Evolutionary conservation across 1,140 invertebrate species (phyloP).

Genomic region (Harpegnathos saltator): DNA sequence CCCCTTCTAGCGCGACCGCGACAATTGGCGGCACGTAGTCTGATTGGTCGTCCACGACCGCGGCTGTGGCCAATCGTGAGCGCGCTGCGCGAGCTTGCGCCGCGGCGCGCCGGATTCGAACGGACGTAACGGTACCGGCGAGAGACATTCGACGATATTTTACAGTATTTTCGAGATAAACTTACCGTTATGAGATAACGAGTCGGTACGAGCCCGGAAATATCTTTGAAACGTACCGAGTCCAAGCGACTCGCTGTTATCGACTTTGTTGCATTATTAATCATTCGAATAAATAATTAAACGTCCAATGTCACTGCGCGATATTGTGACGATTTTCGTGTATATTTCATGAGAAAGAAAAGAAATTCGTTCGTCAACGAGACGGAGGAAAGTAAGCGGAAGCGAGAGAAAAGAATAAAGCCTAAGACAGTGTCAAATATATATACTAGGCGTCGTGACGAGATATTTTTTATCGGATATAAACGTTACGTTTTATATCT

Average conservation of each 20-base stretch:
- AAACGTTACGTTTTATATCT: background rate
- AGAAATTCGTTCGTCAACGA: no score
- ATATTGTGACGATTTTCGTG: no score
- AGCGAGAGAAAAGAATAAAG: no score
- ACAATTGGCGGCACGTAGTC: conserved; percentile 45
- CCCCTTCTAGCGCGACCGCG: conserved; percentile 54
- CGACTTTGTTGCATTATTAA: background rate
- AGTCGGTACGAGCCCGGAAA: no score
- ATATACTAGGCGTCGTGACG: background rate
- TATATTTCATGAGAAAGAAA: no score
- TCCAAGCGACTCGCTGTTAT: background rate
- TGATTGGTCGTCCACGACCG: conserved; percentile 58
- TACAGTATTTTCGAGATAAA: no score
- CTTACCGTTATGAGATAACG: background rate
- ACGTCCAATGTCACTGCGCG: no score
- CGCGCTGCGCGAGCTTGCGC: background rate
- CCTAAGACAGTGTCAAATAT: no score
- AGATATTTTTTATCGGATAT: background rate
- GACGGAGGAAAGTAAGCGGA: no score
- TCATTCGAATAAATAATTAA: no score
- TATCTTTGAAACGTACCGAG: background rate
- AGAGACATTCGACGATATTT: no score
- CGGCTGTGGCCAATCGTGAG: conserved; percentile 31
- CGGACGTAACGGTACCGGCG: background rate
- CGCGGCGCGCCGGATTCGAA: conserved; percentile 37